phyloP scores from a whole-genome alignment of 2,797 vertebrate genomes.

The Halcyon smyrnensis region DNA sequence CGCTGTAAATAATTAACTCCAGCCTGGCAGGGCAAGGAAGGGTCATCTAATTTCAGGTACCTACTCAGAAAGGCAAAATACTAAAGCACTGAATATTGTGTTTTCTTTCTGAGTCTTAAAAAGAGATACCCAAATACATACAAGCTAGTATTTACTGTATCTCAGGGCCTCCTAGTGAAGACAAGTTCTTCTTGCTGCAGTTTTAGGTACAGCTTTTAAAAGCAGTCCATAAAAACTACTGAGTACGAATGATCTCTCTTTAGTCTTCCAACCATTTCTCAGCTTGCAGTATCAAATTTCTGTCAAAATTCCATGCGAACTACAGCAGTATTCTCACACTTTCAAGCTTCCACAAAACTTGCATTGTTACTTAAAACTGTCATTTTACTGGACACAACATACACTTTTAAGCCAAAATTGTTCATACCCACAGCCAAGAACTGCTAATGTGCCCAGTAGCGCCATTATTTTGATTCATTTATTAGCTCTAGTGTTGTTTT shows the following conservation, averaged over 20 bases:
- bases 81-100: background rate
- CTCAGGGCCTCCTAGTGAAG: background rate
- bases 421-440: background rate
- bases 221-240: background rate
- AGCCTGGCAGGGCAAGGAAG: background rate
- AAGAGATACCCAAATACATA: background rate
- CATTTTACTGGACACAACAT: background rate
- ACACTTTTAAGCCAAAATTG: background rate
- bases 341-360: background rate
- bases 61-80: background rate
- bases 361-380: background rate
- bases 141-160: background rate
- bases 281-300: background rate
- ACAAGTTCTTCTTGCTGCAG: background rate
- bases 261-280: background rate
- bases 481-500: background rate
- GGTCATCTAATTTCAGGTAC: background rate
- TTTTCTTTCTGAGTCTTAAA: background rate
- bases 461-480: background rate
- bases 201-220: background rate
- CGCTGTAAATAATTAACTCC: slow-evolving; percentile 17
- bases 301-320: background rate
- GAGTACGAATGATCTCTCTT: background rate
- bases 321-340: background rate
- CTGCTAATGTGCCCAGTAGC: background rate